phyloP scores from a whole-genome alignment of 2,888 invertebrate genomes.

The Athalia rosae region DNA sequence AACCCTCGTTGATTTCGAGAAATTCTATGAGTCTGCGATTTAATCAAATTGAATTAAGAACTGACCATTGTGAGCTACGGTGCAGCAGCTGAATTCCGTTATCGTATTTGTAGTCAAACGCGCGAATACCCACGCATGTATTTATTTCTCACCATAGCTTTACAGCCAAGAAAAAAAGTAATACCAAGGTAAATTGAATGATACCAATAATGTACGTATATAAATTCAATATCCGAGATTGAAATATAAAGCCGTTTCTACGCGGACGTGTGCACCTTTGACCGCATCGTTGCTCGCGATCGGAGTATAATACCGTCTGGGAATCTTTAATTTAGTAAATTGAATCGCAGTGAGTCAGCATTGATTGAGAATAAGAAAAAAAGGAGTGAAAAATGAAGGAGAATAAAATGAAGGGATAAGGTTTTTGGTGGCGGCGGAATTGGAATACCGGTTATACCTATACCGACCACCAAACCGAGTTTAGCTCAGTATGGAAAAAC shows the following conservation, averaged over 20 bases:
- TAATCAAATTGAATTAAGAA: too few relatives aligned
- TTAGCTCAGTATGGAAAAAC: constrained; percentile 16
- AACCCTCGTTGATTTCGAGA: too few relatives aligned
- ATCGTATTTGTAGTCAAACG: too few relatives aligned
- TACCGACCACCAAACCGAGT: neutral
- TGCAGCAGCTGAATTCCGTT: too few relatives aligned
- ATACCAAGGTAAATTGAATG: too few relatives aligned
- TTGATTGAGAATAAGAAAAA: neutral
- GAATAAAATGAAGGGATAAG: neutral
- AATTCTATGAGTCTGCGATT: too few relatives aligned
- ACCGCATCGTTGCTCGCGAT: neutral
- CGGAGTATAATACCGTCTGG: constrained; percentile 6
- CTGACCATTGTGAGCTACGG: too few relatives aligned
- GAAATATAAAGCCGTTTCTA: neutral
- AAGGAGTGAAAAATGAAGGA: neutral
- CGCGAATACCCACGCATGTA: too few relatives aligned
- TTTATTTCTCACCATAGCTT: too few relatives aligned
- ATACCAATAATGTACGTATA: too few relatives aligned
- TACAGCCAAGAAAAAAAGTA: neutral
- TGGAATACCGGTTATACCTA: neutral
- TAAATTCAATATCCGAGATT: neutral
- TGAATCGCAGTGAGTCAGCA: constrained; percentile 23
- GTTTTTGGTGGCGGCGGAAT: constrained; percentile 12
- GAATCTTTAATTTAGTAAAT: constrained; percentile 41
- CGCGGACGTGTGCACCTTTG: neutral